Percentiles rank a stretch among this genome's conserved stretches.
phyloP scores from a whole-genome alignment of 2,888 invertebrate genomes.

The Rapana venosa region DNA sequence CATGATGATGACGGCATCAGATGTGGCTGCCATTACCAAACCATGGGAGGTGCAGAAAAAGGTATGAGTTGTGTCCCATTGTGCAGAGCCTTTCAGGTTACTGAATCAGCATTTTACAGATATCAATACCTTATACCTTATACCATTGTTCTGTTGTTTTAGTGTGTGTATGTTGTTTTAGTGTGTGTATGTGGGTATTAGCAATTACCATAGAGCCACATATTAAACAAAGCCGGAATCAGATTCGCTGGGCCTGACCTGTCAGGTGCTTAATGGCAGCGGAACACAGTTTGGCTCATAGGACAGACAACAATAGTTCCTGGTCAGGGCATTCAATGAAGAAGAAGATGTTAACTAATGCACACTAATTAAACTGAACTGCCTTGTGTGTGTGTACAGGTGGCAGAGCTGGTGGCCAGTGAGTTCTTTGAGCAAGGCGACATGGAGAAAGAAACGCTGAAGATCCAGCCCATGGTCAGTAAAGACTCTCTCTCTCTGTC shows the following conservation, averaged over 20 bases:
- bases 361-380: neutral
- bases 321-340: too few relatives aligned
- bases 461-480: constrained; percentile 76
- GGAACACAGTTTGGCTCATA: too few relatives aligned
- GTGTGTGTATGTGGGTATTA: too few relatives aligned
- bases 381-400: constrained; percentile 64
- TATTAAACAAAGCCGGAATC: too few relatives aligned
- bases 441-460: constrained; percentile 74
- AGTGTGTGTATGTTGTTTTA: too few relatives aligned
- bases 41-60: constrained; percentile 77
- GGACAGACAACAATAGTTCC: too few relatives aligned
- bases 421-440: constrained; percentile 79
- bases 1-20: constrained; percentile 78
- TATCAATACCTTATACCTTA: neutral
- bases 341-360: too few relatives aligned
- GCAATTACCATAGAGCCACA: too few relatives aligned
- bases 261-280: too few relatives aligned
- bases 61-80: constrained; percentile 53
- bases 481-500: too few relatives aligned
- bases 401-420: constrained; percentile 78
- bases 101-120: neutral
- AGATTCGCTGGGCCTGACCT: too few relatives aligned
- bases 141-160: neutral
- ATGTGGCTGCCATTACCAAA: constrained; percentile 77
- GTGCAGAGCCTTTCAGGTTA: too few relatives aligned